Percentiles rank a stretch among this genome's conserved stretches.
Conservation (phyloP, 2,797 vertebrate genomes). For the Lagodon rhomboides region DNA sequence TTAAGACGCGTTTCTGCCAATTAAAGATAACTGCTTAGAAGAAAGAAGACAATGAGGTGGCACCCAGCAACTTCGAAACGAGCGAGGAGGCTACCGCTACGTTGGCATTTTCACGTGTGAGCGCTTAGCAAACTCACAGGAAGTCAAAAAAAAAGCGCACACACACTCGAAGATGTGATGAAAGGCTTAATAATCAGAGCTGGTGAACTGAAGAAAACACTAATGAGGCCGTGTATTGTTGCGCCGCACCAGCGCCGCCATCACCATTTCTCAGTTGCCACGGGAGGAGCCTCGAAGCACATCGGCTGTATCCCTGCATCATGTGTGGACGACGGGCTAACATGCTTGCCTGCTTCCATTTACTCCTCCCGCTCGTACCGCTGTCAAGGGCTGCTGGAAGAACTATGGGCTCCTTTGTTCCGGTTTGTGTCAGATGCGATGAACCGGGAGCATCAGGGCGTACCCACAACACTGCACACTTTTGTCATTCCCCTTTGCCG, state of each 20-base stretch:
- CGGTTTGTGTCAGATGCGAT: slow-evolving; percentile 29
- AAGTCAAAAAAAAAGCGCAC: slow-evolving; percentile 23
- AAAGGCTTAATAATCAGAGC: slow-evolving; percentile 57
- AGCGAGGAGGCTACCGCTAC: background rate
- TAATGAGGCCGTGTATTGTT: slow-evolving; percentile 48
- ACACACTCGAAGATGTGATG: slow-evolving; percentile 19
- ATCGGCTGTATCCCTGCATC: slow-evolving; percentile 7
- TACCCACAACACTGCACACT: slow-evolving; percentile 19
- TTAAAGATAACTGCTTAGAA: background rate
- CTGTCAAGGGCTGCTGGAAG: slow-evolving; percentile 24
- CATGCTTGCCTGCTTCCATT: slow-evolving; percentile 31
- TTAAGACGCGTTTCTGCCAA: background rate
- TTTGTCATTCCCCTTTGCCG: slow-evolving; percentile 29
- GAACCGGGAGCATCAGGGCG: slow-evolving; percentile 16
- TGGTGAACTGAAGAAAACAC: slow-evolving; percentile 49
- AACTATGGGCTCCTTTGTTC: slow-evolving; percentile 42
- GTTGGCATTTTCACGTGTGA: background rate
- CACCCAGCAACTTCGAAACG: background rate
- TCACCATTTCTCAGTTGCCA: slow-evolving; percentile 28
- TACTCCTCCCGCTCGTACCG: slow-evolving; percentile 17
- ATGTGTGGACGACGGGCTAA: slow-evolving; percentile 32
- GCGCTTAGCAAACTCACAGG: background rate
- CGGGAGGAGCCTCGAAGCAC: slow-evolving; percentile 19
- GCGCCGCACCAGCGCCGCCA: slow-evolving; percentile 27
- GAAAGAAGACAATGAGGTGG: background rate